Evolutionary conservation across 2,797 vertebrate genomes (phyloP), one percentile per base, ranked within the genome.

Genomic region (Bradypodion ventrale): DNA sequence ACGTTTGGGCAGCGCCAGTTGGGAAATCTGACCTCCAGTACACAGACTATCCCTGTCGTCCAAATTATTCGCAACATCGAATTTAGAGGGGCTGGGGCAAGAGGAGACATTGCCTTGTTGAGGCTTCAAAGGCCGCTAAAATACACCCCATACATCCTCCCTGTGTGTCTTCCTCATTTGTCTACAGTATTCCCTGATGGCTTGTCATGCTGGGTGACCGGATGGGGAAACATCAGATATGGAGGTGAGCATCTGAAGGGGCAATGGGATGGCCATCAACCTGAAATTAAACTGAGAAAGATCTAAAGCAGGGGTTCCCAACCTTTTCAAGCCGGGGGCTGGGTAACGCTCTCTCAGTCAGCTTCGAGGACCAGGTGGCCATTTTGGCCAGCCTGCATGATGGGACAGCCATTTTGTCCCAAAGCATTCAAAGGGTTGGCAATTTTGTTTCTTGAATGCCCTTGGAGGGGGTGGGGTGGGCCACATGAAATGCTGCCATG

Each of bases 221-320:
- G 97, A 85, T 97, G 97, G 97, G 97, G 97, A 7, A 5, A 95
- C 91, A 90, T 94, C 75, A 83, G 92, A 27, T 84, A 95, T n/a
- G 75, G 89, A 49, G 90, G 94, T 95, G 75, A 93, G 94, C 44
- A 32, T n/a, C 87, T 91, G 85, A 32, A 49, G 62, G 13, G 52
- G 13, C 27, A 8, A 59, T 21, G 23, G 76, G 25, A 4, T 44
- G 60, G 19, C 5, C 12, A 23, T 46, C 40, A 65, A 65, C 3
- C 32, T 25, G 32, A 25, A 60, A 76, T 13, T 21, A 76, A 40
- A 59, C 37, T 37, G 16, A 32, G n/a, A 6, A 35, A 25, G 15
- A 19, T n/a, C n/a, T n/a, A n/a, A 32, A 12, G 40, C 4, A 25
- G 40, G 23, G 25, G 56, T 4, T 19, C 13, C 16, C 10, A 56